A percentile compares a stretch with the other conserved stretches of the same genome.
Evolutionary conservation across 2,113 vertebrate genomes (phyloP).

Genomic region (Megaleporinus macrocephalus): DNA sequence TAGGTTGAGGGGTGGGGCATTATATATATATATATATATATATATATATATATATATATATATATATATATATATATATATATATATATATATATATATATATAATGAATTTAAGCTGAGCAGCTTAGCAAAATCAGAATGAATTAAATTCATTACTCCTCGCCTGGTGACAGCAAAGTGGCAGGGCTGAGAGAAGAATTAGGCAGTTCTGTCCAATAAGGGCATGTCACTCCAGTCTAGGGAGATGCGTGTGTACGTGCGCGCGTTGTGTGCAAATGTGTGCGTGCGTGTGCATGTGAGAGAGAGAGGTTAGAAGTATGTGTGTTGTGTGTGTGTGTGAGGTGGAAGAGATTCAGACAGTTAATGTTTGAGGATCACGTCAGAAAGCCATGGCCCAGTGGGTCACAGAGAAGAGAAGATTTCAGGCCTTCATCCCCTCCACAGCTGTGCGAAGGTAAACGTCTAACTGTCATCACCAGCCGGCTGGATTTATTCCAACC

Average conservation of each 20-base stretch:
- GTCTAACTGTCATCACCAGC: conserved; percentile 47
- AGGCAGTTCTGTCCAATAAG: conserved; percentile 55
- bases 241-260: not conserved
- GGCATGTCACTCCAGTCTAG: conserved; percentile 40
- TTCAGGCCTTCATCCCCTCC: conserved; percentile 36
- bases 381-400: conserved; percentile 40
- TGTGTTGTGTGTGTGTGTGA: no score
- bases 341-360: not conserved
- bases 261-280: conserved; percentile 9
- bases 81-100: not conserved
- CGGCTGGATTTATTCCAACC: conserved; percentile 39
- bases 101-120: conserved; percentile 62
- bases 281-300: not conserved
- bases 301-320: conserved; percentile 4
- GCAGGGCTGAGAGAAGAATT: conserved; percentile 51
- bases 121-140: conserved; percentile 63
- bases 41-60: no score
- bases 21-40: conserved; percentile 1
- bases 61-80: no score
- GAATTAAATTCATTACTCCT: conserved; percentile 66
- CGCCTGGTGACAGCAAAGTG: conserved; percentile 52
- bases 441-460: conserved; percentile 42
- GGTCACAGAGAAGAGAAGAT: conserved; percentile 43
- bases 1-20: conserved; percentile 40
- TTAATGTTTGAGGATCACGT: conserved; percentile 46